Percentiles rank a stretch among this genome's conserved stretches.
phyloP scores from a whole-genome alignment of 2,113 vertebrate genomes.

The Spea bombifrons region DNA sequence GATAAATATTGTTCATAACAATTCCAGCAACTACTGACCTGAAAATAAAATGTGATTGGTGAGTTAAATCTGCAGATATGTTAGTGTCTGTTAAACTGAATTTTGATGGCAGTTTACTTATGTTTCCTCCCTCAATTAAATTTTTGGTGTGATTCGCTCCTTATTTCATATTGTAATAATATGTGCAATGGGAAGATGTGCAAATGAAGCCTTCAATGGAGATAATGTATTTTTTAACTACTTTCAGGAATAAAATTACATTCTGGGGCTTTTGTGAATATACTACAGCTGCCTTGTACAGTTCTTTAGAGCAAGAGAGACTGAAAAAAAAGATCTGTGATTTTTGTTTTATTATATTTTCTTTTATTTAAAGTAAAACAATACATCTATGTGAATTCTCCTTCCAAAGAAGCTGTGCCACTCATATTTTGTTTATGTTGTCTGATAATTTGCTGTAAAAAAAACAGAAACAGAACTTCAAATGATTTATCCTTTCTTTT shows the following conservation, averaged over 20 bases:
- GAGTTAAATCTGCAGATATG: background rate
- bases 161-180: constrained; percentile 4
- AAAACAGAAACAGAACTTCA: constrained; percentile 51
- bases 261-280: constrained; percentile 64
- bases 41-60: background rate
- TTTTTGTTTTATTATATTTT: constrained; percentile 53
- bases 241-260: constrained; percentile 52
- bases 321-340: constrained; percentile 36
- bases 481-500: constrained; percentile 58
- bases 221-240: constrained; percentile 54
- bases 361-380: constrained; percentile 52
- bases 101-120: background rate
- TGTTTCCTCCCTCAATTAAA: background rate
- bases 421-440: constrained; percentile 58
- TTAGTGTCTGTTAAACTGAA: background rate
- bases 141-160: background rate
- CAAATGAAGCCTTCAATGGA: constrained; percentile 24
- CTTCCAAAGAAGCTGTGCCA: constrained; percentile 64
- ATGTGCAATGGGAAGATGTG: constrained; percentile 49
- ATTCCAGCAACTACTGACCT: background rate
- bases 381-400: constrained; percentile 50
- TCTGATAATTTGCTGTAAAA: constrained; percentile 58
- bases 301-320: constrained; percentile 67
- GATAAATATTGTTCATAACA: background rate
- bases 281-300: constrained; percentile 67